Percentiles rank a stretch among this genome's conserved stretches.
Conservation (phyloP, 2,888 invertebrate genomes). For the Kuschelorhynchus macadamiae region DNA sequence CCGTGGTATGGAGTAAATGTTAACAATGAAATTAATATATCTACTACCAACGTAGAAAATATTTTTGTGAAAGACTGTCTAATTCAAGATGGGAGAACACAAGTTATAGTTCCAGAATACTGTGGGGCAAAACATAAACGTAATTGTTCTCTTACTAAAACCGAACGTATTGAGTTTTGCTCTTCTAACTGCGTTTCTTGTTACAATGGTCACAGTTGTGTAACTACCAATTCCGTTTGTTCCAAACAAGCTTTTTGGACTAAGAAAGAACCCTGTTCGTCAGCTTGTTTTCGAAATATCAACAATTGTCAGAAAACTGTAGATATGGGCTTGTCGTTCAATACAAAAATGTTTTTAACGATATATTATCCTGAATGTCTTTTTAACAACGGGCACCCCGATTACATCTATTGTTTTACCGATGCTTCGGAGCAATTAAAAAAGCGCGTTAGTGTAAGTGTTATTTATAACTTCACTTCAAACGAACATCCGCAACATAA, state of each 20-base stretch:
- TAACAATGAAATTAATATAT: slow-evolving; percentile 18
- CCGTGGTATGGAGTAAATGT: slow-evolving; percentile 52
- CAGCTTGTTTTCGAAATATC: slow-evolving; percentile 1
- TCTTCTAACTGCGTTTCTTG: slow-evolving; percentile 49
- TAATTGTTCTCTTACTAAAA: slow-evolving; percentile 44
- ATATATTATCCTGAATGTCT: slow-evolving; percentile 73
- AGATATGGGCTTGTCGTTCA: slow-evolving; percentile 56
- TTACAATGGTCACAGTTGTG: slow-evolving; percentile 12
- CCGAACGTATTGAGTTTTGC: slow-evolving; percentile 51
- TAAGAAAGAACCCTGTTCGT: background rate
- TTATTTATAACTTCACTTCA: slow-evolving; percentile 1
- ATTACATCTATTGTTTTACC: slow-evolving; percentile 74
- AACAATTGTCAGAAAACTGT: slow-evolving; percentile 13
- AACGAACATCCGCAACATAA: slow-evolving; percentile 20
- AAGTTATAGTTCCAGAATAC: slow-evolving; percentile 45
- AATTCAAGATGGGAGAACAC: slow-evolving; percentile 28
- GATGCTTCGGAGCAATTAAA: slow-evolving; percentile 72
- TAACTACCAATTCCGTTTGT: slow-evolving; percentile 9
- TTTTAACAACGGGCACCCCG: slow-evolving; percentile 71
- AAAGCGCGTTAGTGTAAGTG: slow-evolving; percentile 62
- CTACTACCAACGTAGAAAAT: slow-evolving; percentile 34
- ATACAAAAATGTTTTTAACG: slow-evolving; percentile 64
- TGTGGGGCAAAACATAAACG: slow-evolving; percentile 47
- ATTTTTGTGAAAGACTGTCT: slow-evolving; percentile 54
- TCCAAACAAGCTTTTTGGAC: background rate